Conservation (phyloP, 2,797 vertebrate genomes). For the Lacerta agilis region DNA sequence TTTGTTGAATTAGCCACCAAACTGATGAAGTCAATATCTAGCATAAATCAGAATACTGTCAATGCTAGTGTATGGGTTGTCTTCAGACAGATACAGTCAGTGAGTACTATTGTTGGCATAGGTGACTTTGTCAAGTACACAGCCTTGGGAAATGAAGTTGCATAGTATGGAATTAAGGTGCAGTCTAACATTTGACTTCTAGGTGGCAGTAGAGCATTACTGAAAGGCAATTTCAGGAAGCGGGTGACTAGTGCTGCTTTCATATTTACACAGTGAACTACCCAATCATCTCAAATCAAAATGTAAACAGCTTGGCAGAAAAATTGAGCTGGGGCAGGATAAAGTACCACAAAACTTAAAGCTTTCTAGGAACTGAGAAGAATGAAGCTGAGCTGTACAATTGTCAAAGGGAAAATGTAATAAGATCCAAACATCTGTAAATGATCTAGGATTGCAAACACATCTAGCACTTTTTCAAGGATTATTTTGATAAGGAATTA, state of each 20-base stretch:
- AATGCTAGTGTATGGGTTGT: background rate
- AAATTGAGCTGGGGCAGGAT: background rate
- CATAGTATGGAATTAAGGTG: background rate
- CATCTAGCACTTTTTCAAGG: constrained; percentile 21
- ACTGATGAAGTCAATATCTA: background rate
- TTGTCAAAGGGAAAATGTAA: constrained; percentile 17
- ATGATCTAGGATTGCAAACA: constrained; percentile 14
- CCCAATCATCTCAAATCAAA: background rate
- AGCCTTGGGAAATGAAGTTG: background rate
- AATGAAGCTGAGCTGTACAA: constrained; percentile 11
- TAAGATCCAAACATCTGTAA: constrained; percentile 29
- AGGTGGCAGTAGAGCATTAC: constrained; percentile 38
- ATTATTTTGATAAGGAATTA: constrained; percentile 41
- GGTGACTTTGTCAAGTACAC: background rate
- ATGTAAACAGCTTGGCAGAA: constrained; percentile 17
- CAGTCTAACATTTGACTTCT: background rate
- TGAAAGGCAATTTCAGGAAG: background rate
- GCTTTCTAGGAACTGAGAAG: background rate
- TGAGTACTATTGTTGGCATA: background rate
- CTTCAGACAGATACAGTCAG: background rate
- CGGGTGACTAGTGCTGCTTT: background rate
- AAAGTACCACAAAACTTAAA: constrained; percentile 14
- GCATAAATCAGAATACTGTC: background rate
- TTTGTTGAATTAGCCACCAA: background rate
- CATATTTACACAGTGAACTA: background rate